These are phyloP conservation scores for Sympetrum striolatum DNA, from an alignment of 2,888 invertebrate genomes.

Conservation along the genomic window DNA sequence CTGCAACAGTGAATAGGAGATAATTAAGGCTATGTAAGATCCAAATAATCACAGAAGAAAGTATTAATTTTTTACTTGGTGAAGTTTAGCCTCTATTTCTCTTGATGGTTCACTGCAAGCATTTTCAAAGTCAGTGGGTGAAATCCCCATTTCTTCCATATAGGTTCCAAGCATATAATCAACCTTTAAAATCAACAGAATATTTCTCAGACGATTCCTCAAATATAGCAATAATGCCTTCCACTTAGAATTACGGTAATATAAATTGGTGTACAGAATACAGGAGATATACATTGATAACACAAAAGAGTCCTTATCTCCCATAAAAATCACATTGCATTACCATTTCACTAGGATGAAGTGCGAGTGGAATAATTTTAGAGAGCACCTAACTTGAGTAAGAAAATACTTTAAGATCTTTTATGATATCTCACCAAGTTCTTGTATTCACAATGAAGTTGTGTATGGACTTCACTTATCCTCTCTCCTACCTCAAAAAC, in stretches of 20 bases:
- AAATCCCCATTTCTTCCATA: conserved; percentile 91
- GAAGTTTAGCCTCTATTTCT: conserved; percentile 64
- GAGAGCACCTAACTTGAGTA: too few species aligned
- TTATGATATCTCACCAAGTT: conserved; percentile 69
- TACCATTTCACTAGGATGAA: too few species aligned
- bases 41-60: background rate
- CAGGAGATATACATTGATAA: background rate
- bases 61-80: conserved; percentile 59
- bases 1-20: conserved; percentile 56
- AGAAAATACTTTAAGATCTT: background rate
- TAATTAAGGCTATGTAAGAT: background rate
- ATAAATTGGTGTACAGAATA: background rate
- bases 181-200: conserved; percentile 64
- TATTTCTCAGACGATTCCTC: background rate
- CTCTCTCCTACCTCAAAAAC: conserved; percentile 83
- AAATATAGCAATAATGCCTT: background rate
- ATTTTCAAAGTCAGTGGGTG: conserved; percentile 84
- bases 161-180: conserved; percentile 89
- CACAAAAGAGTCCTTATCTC: too few species aligned
- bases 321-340: too few species aligned
- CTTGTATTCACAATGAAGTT: conserved; percentile 85
- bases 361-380: too few species aligned
- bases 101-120: conserved; percentile 70
- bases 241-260: background rate
- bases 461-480: conserved; percentile 78